phyloP scores from a whole-genome alignment of 2,113 vertebrate genomes.

The Erythrolamprus reginae region DNA sequence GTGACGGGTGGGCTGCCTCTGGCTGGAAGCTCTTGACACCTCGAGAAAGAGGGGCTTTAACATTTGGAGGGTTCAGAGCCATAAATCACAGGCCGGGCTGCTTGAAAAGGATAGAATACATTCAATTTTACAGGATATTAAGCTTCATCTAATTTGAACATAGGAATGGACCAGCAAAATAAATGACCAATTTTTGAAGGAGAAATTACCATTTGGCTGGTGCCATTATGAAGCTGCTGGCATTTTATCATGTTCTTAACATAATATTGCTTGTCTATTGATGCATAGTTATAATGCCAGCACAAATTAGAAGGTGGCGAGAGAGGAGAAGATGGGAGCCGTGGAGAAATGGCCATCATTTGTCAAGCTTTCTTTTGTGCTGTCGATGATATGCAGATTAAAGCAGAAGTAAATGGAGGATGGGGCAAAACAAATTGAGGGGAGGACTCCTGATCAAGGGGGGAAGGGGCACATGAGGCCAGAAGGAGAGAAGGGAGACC shows the following conservation, averaged over 20 bases:
- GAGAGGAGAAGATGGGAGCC: constrained; percentile 65
- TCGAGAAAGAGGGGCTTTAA: constrained; percentile 73
- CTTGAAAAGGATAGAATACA: constrained; percentile 78
- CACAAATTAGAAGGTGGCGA: constrained; percentile 76
- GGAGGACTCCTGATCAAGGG: neutral
- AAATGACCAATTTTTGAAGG: constrained; percentile 85
- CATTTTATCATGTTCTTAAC: constrained; percentile 82
- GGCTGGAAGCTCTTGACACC: constrained; percentile 62
- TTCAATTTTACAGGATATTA: constrained; percentile 84
- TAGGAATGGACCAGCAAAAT: constrained; percentile 79
- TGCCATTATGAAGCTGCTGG: constrained; percentile 74
- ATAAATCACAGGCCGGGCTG: constrained; percentile 77
- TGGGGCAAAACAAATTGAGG: neutral
- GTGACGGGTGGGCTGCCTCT: constrained; percentile 68
- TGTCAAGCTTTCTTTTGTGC: constrained; percentile 74
- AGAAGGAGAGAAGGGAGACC: neutral
- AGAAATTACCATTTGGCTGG: constrained; percentile 81
- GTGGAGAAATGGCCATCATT: constrained; percentile 72
- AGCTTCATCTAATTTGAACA: constrained; percentile 80
- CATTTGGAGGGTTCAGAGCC: constrained; percentile 72
- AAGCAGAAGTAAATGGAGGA: constrained; percentile 63
- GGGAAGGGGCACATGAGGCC: neutral
- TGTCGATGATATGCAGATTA: constrained; percentile 78
- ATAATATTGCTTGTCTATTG: constrained; percentile 81
- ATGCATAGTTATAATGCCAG: constrained; percentile 74